Evolutionary conservation across 2,797 vertebrate species (phyloP).

Genomic region (Schizopygopsis pylzovi): DNA sequence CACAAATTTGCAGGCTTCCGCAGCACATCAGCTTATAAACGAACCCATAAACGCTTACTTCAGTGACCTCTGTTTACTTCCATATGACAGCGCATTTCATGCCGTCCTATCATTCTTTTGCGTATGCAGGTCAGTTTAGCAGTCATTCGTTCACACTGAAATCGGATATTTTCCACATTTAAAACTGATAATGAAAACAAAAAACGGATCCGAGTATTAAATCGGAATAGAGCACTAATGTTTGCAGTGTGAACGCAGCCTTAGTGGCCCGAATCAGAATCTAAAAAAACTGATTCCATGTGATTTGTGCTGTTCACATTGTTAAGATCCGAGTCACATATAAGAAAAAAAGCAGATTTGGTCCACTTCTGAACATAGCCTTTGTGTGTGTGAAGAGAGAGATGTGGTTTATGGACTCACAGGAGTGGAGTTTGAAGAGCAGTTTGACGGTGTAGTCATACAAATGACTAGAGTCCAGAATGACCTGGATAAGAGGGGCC

Average conservation of each 20-base stretch:
- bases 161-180: neutral
- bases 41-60: no score
- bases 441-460: constrained; percentile 98
- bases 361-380: neutral
- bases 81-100: no score
- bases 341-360: neutral
- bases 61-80: no score
- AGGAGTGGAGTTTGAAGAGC: constrained; percentile 98
- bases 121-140: no score
- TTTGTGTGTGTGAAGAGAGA: constrained; percentile 19
- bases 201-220: no score
- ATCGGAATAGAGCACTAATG: neutral
- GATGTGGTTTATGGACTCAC: constrained; percentile 79
- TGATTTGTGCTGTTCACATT: no score
- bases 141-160: neutral
- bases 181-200: no score
- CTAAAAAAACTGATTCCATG: neutral
- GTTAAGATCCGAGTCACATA: no score
- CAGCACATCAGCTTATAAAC: no score
- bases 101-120: no score
- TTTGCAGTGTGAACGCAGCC: neutral
- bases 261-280: neutral
- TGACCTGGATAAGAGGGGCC: constrained; percentile 95
- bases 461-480: constrained; percentile 95
- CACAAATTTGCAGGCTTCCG: no score